A percentile compares a stretch with the other conserved stretches of the same genome.
Evolutionary conservation across 2,113 vertebrate species (phyloP).

Genomic region (Megaleporinus macrocephalus): DNA sequence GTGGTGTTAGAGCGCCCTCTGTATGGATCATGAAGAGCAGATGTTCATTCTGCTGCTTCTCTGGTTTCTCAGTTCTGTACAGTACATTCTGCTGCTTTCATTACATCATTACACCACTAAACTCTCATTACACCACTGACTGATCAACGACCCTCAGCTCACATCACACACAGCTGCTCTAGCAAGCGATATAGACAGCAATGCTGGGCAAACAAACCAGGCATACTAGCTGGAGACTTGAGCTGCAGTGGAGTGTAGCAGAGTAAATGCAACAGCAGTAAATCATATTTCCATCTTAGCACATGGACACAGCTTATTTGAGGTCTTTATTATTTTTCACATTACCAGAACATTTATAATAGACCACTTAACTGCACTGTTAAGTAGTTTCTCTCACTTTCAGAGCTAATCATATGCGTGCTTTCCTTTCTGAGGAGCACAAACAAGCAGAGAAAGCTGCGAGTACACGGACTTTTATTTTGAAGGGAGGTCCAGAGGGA

Average conservation of each 20-base stretch:
- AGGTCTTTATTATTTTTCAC: no score
- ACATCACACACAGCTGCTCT: background rate
- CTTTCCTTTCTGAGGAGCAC: background rate
- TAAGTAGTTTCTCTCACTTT: no score
- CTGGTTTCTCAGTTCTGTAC: no score
- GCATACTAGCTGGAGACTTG: background rate
- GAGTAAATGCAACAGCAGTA: no score
- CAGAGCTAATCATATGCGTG: constrained; percentile 73
- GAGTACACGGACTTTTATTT: constrained; percentile 81
- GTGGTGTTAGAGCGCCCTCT: constrained; percentile 81
- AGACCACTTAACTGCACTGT: no score
- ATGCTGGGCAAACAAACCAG: background rate
- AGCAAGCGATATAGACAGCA: background rate
- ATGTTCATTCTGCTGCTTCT: background rate
- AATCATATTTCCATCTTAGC: no score
- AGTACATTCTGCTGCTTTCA: background rate
- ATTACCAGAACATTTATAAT: no score
- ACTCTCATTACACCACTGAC: no score
- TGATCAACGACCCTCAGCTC: no score
- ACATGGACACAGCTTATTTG: no score
- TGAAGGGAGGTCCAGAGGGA: constrained; percentile 73
- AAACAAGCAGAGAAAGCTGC: constrained; percentile 26
- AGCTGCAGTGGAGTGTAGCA: no score
- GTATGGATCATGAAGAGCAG: constrained; percentile 20
- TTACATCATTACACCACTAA: background rate